Percentiles rank a stretch among this genome's conserved stretches.
phyloP scores from a whole-genome alignment of 2,888 invertebrate species.

The Polydrusus tereticollis region DNA sequence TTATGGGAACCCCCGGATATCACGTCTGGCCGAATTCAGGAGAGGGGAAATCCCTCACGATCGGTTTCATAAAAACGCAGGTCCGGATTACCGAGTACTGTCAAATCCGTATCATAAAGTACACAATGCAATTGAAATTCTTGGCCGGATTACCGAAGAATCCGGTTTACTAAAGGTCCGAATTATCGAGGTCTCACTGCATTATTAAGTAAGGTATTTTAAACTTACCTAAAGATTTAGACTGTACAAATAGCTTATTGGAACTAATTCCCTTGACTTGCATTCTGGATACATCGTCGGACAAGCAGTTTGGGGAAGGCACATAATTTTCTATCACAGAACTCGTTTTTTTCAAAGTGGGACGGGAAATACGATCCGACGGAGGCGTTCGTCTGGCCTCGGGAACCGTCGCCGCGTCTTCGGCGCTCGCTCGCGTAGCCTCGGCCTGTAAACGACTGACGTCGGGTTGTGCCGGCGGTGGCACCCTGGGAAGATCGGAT shows the following conservation, averaged over 20 bases:
- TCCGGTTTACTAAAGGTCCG: too few relatives aligned
- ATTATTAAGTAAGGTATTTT: too few relatives aligned
- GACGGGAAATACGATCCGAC: constrained; percentile 52
- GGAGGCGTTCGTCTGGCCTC: constrained; percentile 11
- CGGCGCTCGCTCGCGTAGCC: constrained; percentile 9
- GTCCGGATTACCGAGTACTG: too few relatives aligned
- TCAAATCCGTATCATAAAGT: too few relatives aligned
- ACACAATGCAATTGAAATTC: too few relatives aligned
- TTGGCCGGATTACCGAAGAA: too few relatives aligned
- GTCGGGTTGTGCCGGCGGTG: constrained; percentile 38
- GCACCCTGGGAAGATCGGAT: constrained; percentile 38
- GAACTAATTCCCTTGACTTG: constrained; percentile 46
- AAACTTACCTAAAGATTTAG: constrained; percentile 64
- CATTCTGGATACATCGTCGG: constrained; percentile 57
- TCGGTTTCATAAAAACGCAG: too few relatives aligned
- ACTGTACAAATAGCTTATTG: constrained; percentile 60
- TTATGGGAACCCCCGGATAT: too few relatives aligned
- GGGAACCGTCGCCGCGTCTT: constrained; percentile 32
- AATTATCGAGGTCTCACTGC: too few relatives aligned
- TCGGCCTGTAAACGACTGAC: constrained; percentile 50
- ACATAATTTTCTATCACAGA: constrained; percentile 63
- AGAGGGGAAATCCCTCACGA: too few relatives aligned
- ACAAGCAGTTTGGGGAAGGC: constrained; percentile 61
- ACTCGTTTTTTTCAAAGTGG: constrained; percentile 59
- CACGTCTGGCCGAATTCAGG: too few relatives aligned